These are phyloP conservation scores for Andrena dorsata DNA, from an alignment of 2,888 invertebrate species.

Conservation along the genomic window DNA sequence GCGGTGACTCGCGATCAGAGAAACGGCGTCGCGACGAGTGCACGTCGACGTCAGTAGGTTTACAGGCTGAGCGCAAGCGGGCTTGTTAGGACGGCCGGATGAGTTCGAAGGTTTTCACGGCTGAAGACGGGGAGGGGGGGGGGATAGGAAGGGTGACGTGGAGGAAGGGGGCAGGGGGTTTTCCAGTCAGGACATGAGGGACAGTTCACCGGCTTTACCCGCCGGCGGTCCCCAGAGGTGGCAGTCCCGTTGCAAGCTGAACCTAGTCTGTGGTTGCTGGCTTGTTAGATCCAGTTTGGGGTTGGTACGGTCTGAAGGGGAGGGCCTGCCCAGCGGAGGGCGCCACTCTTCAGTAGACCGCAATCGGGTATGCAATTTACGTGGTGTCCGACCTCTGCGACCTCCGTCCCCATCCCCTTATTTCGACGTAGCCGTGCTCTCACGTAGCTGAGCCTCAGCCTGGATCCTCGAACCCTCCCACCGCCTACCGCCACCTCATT, in stretches of 20 bases:
- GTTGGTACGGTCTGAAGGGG: conserved; percentile 64
- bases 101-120: conserved; percentile 70
- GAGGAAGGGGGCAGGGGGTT: conserved; percentile 32
- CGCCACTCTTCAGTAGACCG: conserved; percentile 79
- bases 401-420: conserved; percentile 54
- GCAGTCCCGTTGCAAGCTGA: conserved; percentile 75
- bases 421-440: conserved; percentile 41
- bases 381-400: conserved; percentile 79
- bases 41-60: conserved; percentile 52
- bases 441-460: conserved; percentile 4
- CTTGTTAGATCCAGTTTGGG: conserved; percentile 81
- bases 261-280: conserved; percentile 79
- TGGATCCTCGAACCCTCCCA: conserved; percentile 11
- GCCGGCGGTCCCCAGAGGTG: conserved; percentile 74
- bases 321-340: conserved; percentile 59
- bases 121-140: conserved; percentile 43
- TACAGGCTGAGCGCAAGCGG: conserved; percentile 68
- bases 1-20: conserved; percentile 32
- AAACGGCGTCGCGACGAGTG: conserved; percentile 36
- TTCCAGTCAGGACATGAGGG: conserved; percentile 70
- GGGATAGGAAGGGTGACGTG: neutral
- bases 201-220: conserved; percentile 69
- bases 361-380: conserved; percentile 82
- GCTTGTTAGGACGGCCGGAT: conserved; percentile 72
- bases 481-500: conserved; percentile 25